Evolutionary conservation across 2,888 invertebrate genomes (phyloP), one percentile per base, ranked within the genome.

Genomic region (Rotaria socialis): DNA sequence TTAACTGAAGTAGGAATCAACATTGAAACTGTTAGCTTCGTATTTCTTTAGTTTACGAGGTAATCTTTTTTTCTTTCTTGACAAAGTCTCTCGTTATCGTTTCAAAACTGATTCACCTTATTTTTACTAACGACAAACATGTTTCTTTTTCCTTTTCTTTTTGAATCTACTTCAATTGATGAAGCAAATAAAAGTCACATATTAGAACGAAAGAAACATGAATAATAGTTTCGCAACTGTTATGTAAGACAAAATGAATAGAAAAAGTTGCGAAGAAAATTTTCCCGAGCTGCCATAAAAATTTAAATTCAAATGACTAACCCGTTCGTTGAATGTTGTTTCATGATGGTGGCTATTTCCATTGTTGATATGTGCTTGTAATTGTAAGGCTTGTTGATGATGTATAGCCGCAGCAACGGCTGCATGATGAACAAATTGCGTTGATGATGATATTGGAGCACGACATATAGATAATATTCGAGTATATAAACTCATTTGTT

Each of bases 381-480:
- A 7, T 19, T 67, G 67, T 35, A 67, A 35, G 35, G 27, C 67
- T 67, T 67, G 67, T 67, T 67, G 67, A 67, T 41, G 67, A 35
- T 67, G 67, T 27, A 67, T 19, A 27, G 67, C 67, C 14, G 67
- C 67, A 35, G 67, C 67, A 35, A 35, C 67, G 0, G 35, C 67
- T 19, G 67, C 67, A 67, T 16, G 35, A 19, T 35, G 35, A 67
- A 41, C 27, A 67, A 27, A 24, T 43, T 75, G 35, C 2, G 75
- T 0, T 35, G 80, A n/a, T 19, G 67, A 35, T 67, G 67, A 16
- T 67, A 27, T 19, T n/a, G 80, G 43, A 41, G 80, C 43, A n/a
- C 80, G 80, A n/a, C 80, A 80, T 43, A 80, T 80, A n/a, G 19
- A 24, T 47, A 80, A 80, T 19, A 80, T 80, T 80, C 80, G 24